Base-by-base conservation (phyloP, 2,113 vertebrate species). In the Antennarius striatus region DNA sequence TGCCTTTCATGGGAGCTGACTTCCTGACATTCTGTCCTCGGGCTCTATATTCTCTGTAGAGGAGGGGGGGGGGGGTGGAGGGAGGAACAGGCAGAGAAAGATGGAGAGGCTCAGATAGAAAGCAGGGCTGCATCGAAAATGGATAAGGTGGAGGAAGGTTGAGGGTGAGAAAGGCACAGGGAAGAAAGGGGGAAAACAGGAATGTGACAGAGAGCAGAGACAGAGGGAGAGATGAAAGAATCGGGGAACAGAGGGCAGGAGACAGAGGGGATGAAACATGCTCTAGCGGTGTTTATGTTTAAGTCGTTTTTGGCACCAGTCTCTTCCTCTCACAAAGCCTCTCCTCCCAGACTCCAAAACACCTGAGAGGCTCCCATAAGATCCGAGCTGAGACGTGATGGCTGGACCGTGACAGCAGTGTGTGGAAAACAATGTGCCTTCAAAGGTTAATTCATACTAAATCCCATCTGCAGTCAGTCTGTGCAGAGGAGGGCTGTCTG, bases 1-100 rank as follows among this genome's bases (percentile, higher is more conserved):
- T 86, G 89, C 92, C 89, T 93, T 94, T 93, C 90, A 93, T 92
- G 92, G 92, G 71, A 88, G 86, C 73, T 83, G 85, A 81, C 80
- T 90, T 86, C 69, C 71, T 87, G 80, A 85, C 76, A 82, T 81
- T 71, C 68, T 80, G 68, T 90, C 80, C 76, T 80, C 39, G 17
- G 77, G 82, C 82, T 67, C 52, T 65, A 65, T 63, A 76, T 71
- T 84, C 70, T 86, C 60, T 71, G 71, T 65, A 64, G 77, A 82
- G 77, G 59, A 47, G 49, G 66, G 43, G 51, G 50, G 29, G 42
- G 42, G 61, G 14, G 43, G 10, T 30, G 10, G 42, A 50, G 52
- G 52, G 47, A 48, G 43, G 9, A 46, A 39, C 16, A 63, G n/a
- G 30, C 56, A 53, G 59, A 62, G 49, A 76, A 48, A 76, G 60